Evolutionary conservation across 2,888 invertebrate species (phyloP).

Genomic region (Cephalotes varians): DNA sequence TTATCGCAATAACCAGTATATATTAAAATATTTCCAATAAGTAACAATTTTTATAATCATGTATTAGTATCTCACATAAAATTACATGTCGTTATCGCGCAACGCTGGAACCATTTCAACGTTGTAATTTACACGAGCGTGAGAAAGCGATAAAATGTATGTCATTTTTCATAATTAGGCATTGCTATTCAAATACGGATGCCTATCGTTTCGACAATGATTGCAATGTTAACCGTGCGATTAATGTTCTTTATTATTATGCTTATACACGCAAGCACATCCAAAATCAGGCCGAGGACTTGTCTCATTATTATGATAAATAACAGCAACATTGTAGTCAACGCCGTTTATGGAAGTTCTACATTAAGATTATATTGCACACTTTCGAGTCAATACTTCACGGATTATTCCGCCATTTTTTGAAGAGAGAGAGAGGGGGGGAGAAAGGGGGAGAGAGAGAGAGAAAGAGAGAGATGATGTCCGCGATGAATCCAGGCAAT

Average conservation of each 20-base stretch:
- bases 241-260: not conserved
- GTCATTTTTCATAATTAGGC: conserved; percentile 21
- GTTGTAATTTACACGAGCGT: not conserved
- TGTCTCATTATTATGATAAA: conserved; percentile 9
- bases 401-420: not conserved
- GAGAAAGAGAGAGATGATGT: not conserved
- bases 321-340: not conserved
- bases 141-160: not conserved
- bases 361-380: conserved; percentile 3
- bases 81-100: conserved; percentile 1
- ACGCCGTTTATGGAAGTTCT: not conserved
- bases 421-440: not conserved
- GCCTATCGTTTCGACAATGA: not conserved
- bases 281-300: conserved; percentile 1
- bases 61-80: not conserved
- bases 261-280: not conserved
- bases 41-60: conserved; percentile 30
- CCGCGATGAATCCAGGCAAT: not conserved
- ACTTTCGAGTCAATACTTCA: not conserved
- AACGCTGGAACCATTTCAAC: not conserved
- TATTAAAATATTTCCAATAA: conserved; percentile 15
- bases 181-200: conserved; percentile 4
- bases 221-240: not conserved
- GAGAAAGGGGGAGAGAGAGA: too few species aligned
- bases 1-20: too few species aligned